Conservation (phyloP, 2,113 vertebrate species). For the Amphilophus citrinellus region DNA sequence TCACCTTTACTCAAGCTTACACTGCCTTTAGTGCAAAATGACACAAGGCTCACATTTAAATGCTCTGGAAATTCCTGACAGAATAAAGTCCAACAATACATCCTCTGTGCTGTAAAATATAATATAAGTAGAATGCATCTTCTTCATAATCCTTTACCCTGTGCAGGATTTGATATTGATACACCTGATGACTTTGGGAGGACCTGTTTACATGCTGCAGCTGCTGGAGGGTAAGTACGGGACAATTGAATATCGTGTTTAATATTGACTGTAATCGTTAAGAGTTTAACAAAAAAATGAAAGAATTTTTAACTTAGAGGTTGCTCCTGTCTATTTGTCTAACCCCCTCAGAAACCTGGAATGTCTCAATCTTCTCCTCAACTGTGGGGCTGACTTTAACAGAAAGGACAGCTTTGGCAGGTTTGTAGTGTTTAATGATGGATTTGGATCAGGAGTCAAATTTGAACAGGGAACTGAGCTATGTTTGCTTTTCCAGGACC, state of each 20-base stretch:
- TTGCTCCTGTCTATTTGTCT: background rate
- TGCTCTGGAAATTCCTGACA: background rate
- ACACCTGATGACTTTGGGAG: slow-evolving; percentile 98
- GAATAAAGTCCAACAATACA: background rate
- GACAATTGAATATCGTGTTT: background rate
- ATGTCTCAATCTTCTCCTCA: slow-evolving; percentile 97
- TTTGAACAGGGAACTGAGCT: slow-evolving; percentile 36
- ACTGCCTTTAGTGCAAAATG: background rate
- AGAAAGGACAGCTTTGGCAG: slow-evolving; percentile 98
- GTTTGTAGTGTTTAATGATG: slow-evolving; percentile 76
- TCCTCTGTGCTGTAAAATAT: background rate
- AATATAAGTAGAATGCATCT: background rate
- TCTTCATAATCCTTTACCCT: slow-evolving; percentile 24
- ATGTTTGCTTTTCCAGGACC: slow-evolving; percentile 83
- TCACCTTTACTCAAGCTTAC: background rate
- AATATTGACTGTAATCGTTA: background rate
- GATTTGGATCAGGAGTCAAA: slow-evolving; percentile 5
- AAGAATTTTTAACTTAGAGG: background rate
- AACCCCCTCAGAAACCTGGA: slow-evolving; percentile 91
- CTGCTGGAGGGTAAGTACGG: slow-evolving; percentile 94
- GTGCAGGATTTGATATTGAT: slow-evolving; percentile 94
- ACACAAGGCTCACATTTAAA: background rate
- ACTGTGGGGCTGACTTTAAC: slow-evolving; percentile 97
- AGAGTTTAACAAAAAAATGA: background rate
- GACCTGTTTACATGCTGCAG: slow-evolving; percentile 98